Conservation (phyloP, 2,113 vertebrate species). For the Psophia crepitans region DNA sequence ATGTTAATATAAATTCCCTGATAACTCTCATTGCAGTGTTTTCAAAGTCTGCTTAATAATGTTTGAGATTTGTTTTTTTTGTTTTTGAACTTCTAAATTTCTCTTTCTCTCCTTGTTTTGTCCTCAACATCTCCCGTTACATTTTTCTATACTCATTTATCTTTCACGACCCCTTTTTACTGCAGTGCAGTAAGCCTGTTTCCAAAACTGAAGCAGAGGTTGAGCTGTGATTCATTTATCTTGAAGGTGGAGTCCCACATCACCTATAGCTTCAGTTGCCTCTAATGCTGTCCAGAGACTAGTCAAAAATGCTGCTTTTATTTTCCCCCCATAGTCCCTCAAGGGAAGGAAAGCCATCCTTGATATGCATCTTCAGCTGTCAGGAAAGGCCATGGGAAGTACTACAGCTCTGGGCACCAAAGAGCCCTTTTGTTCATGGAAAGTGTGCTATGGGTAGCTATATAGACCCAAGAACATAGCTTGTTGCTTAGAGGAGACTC, state of each 20-base stretch:
- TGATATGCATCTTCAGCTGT: not conserved
- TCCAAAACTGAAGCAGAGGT: not conserved
- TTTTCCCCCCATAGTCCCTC: not conserved
- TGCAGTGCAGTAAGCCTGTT: not conserved
- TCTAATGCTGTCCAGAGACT: not conserved
- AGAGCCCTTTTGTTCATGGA: not conserved
- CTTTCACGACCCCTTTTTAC: not conserved
- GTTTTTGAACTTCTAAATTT: not conserved
- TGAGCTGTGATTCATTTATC: not conserved
- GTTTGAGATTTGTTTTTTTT: not conserved
- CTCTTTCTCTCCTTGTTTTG: not conserved
- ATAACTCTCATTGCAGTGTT: not conserved
- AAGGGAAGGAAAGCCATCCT: not conserved
- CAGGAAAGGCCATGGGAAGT: not conserved
- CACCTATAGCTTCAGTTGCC: not conserved
- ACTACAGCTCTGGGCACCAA: not conserved
- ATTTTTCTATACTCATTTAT: not conserved
- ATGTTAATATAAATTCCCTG: not conserved
- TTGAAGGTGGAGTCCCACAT: not conserved
- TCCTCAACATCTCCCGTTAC: not conserved
- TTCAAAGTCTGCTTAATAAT: not conserved
- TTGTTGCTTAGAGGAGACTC: not conserved
- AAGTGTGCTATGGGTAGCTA: not conserved
- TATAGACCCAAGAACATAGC: not conserved
- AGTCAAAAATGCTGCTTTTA: not conserved